These are phyloP conservation scores for Eupithecia pulchellata DNA, from an alignment of 2,888 invertebrate species.

Conservation along the genomic window DNA sequence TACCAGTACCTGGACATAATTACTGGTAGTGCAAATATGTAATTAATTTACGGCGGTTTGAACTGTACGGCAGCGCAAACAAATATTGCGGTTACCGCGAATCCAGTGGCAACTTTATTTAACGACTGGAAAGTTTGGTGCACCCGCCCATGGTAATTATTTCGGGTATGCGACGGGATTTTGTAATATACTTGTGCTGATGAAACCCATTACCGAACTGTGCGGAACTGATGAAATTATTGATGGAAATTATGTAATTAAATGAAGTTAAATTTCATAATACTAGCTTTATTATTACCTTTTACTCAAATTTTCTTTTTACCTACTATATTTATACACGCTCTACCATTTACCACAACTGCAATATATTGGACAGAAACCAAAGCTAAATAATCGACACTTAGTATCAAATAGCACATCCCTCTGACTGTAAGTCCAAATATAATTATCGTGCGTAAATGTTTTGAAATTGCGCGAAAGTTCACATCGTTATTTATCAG, in stretches of 20 bases:
- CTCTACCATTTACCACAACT: too few species aligned
- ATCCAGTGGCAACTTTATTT: conserved; percentile 52
- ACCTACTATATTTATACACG: background rate
- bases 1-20: conserved; percentile 61
- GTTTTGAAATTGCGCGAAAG: background rate
- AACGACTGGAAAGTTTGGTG: conserved; percentile 53
- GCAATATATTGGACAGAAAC: background rate
- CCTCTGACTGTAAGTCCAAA: background rate
- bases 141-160: background rate
- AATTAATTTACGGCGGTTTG: conserved; percentile 70
- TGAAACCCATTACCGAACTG: background rate
- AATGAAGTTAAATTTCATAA: background rate
- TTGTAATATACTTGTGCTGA: background rate
- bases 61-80: conserved; percentile 56
- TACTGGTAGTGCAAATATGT: conserved; percentile 67
- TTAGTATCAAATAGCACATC: background rate
- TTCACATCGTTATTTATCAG: too few species aligned
- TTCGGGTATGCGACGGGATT: background rate
- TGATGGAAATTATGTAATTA: background rate
- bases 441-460: background rate
- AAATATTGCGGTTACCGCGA: conserved; percentile 53
- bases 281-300: background rate
- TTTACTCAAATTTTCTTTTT: background rate
- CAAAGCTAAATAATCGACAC: background rate
- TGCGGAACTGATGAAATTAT: too few species aligned